Percentiles rank a stretch among this genome's conserved stretches.
These are phyloP conservation scores for Styela plicata DNA, from an alignment of 23 tunicate species.

Conservation along the genomic window DNA sequence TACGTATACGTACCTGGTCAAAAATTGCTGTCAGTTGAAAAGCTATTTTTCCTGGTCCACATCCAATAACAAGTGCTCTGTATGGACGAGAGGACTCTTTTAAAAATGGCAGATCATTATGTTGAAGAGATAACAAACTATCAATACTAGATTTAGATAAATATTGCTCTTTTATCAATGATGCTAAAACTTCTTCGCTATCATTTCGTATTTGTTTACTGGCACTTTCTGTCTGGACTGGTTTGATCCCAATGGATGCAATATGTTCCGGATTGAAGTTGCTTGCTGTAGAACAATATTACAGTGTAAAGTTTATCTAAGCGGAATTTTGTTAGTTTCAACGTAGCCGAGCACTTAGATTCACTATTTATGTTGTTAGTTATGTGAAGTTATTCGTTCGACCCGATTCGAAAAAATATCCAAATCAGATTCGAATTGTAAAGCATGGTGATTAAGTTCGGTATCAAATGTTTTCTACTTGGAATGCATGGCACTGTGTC, in stretches of 20 bases:
- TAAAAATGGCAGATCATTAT: not conserved
- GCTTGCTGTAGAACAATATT: not conserved
- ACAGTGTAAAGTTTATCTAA: no score
- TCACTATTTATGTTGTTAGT: no score
- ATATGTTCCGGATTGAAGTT: not conserved
- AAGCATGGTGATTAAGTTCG: no score
- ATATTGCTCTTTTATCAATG: constrained; percentile 18
- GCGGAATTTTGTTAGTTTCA: no score
- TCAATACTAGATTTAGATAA: not conserved
- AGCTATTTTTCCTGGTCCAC: constrained; percentile 67
- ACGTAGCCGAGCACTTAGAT: no score
- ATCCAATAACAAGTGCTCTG: constrained; percentile 75
- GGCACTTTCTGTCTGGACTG: constrained; percentile 1
- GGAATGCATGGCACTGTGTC: no score
- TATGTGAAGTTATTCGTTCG: no score
- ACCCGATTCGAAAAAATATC: no score
- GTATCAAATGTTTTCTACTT: no score
- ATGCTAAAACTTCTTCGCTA: not conserved
- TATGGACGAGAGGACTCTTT: not conserved
- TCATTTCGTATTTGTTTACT: not conserved
- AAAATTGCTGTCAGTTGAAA: constrained; percentile 57
- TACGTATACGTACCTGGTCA: constrained; percentile 35
- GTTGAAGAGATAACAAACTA: not conserved
- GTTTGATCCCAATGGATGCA: not conserved
- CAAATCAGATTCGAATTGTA: no score